Percentiles rank a stretch among this genome's conserved stretches.
Conservation (phyloP, 2,113 vertebrate species). For the Bostrychus sinensis region DNA sequence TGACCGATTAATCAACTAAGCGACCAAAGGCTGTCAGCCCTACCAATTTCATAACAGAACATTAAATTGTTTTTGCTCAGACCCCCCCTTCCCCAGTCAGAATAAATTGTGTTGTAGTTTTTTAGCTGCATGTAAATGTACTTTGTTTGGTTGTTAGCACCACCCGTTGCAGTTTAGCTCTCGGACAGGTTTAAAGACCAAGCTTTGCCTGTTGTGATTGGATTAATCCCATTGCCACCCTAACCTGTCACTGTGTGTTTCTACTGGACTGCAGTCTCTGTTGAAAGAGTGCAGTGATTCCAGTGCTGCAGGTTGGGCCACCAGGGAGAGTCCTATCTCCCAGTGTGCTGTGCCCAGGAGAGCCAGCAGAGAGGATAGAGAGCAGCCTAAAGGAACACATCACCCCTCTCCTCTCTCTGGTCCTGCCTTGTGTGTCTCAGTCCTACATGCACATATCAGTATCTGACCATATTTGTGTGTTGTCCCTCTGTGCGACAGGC, state of each 20-base stretch:
- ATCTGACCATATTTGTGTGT: slow-evolving; percentile 37
- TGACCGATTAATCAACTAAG: too few relatives aligned
- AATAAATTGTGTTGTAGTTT: too few relatives aligned
- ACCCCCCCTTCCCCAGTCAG: too few relatives aligned
- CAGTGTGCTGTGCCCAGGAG: slow-evolving; percentile 29
- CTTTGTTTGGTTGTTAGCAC: slow-evolving; percentile 18
- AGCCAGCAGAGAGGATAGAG: slow-evolving; percentile 10
- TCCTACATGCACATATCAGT: background rate
- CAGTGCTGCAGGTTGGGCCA: slow-evolving; percentile 49
- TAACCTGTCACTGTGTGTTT: slow-evolving; percentile 43
- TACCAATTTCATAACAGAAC: too few relatives aligned
- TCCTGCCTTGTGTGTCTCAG: slow-evolving; percentile 37
- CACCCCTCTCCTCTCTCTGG: slow-evolving; percentile 3
- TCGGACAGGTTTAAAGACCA: slow-evolving; percentile 35
- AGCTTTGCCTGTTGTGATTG: slow-evolving; percentile 16
- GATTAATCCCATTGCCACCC: slow-evolving; percentile 45
- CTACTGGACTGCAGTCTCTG: slow-evolving; percentile 23
- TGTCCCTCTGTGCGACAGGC: slow-evolving; percentile 83
- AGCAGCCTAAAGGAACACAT: slow-evolving; percentile 21
- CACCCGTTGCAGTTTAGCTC: slow-evolving; percentile 28
- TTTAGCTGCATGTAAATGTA: too few relatives aligned
- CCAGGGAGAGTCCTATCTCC: slow-evolving; percentile 47
- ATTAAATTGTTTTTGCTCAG: too few relatives aligned
- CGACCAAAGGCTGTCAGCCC: too few relatives aligned
- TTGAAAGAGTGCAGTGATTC: slow-evolving; percentile 37